A percentile compares a stretch with the other conserved stretches of the same genome.
phyloP scores from a whole-genome alignment of 2,888 invertebrate species.

The Baccha elongata region DNA sequence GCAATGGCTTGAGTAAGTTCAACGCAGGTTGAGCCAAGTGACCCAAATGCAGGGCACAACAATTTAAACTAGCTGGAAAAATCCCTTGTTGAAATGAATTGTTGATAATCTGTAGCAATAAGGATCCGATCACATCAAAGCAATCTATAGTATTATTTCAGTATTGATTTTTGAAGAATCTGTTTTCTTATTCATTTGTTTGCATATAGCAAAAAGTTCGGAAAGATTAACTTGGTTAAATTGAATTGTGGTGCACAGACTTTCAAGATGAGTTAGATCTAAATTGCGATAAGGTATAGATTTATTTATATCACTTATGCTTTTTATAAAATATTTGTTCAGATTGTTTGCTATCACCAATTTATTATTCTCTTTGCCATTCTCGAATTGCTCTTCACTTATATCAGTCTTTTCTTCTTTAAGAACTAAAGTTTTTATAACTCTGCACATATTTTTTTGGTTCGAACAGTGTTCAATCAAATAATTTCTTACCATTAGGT shows the following conservation, averaged over 20 bases:
- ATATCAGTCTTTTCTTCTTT: slow-evolving; percentile 2
- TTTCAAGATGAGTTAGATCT: not conserved
- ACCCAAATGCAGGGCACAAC: too few species aligned
- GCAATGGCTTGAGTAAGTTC: too few species aligned
- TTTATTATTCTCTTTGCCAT: not conserved
- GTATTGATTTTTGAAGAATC: too few species aligned
- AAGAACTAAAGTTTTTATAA: not conserved
- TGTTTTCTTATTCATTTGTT: too few species aligned
- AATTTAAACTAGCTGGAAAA: too few species aligned
- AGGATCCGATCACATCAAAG: too few species aligned
- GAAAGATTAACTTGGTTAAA: not conserved
- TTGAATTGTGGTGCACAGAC: not conserved
- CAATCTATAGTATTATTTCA: too few species aligned
- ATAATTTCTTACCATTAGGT: not conserved
- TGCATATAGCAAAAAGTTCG: too few species aligned
- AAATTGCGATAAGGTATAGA: not conserved
- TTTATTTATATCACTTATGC: not conserved
- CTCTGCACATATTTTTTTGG: slow-evolving; percentile 4
- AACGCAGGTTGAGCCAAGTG: too few species aligned
- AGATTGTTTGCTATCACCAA: not conserved
- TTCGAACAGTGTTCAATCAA: not conserved
- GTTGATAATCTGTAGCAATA: too few species aligned
- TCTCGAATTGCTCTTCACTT: not conserved
- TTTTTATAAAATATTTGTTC: not conserved
- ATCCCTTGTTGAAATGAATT: too few species aligned